Percentiles rank a stretch among this genome's conserved stretches.
phyloP scores from a whole-genome alignment of 2,888 invertebrate species.

The Plagiodera versicolora region DNA sequence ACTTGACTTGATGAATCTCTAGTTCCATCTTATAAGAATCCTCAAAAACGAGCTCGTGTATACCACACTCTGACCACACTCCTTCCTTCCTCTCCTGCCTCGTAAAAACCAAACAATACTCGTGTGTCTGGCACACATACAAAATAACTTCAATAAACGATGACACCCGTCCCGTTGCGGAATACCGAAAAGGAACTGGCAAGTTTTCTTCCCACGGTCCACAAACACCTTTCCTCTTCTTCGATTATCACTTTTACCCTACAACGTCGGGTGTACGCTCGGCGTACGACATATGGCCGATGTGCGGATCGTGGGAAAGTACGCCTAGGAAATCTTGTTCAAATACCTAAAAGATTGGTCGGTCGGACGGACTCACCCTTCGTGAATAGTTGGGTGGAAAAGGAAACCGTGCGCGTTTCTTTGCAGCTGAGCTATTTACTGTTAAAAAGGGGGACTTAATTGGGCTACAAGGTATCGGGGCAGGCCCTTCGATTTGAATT shows the following conservation, averaged over 20 bases:
- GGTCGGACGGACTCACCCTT: conserved; percentile 41
- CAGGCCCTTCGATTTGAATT: no score
- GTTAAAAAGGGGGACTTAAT: conserved; percentile 33
- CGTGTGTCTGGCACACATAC: conserved; percentile 35
- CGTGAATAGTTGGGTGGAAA: conserved; percentile 38
- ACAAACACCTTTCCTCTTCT: conserved; percentile 41
- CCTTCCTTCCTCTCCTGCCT: conserved; percentile 13
- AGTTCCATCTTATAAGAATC: neutral
- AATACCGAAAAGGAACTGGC: conserved; percentile 36
- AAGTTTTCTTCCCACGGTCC: conserved; percentile 41
- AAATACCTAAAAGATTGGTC: conserved; percentile 42
- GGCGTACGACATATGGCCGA: conserved; percentile 50
- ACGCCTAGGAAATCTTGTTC: conserved; percentile 39
- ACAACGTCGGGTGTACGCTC: conserved; percentile 38
- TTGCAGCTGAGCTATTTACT: conserved; percentile 11
- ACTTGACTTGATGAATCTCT: no score
- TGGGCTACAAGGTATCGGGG: conserved; percentile 31
- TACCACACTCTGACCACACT: conserved; percentile 43
- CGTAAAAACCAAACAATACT: conserved; percentile 33
- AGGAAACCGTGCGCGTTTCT: conserved; percentile 38
- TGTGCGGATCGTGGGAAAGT: conserved; percentile 47
- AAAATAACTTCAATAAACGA: conserved; percentile 26
- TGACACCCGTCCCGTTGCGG: conserved; percentile 28
- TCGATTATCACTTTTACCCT: conserved; percentile 44
- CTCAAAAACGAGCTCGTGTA: conserved; percentile 31